Base-by-base conservation (phyloP, 1,140 invertebrate genomes). In the Zeugodacus cucurbitae region DNA sequence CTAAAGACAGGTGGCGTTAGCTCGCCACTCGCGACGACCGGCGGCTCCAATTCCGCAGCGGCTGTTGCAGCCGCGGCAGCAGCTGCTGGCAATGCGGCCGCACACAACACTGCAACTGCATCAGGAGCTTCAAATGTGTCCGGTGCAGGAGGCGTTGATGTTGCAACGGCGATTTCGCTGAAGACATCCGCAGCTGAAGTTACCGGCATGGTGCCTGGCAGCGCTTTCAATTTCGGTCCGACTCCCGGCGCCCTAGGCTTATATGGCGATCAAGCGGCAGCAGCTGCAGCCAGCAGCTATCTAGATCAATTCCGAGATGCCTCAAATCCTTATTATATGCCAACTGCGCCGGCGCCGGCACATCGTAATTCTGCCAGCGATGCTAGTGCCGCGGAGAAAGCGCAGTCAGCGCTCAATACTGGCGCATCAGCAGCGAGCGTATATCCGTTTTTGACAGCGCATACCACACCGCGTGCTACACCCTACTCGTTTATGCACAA, bases 141-240 rank as follows among this genome's bases (percentile, higher is more conserved):
- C 22, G 88, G 88, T 20, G 91, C 94, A 20, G 44, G 74, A 14
- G 74, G 74, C 41, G 74, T 82, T 29, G 74, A 82, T 29, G 74
- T 82, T 10, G 74, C 74, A 5, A 82, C 74, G 17, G 94, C 94
- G 14, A 94, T 95, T 41, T 94, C 94, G 10, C 90, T 95, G 22
- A 95, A 95, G 88, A 95, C 95, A 57, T 90, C 94, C 10, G 85
- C 87, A 6, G 70, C 86, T 41, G 87, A 67, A 1, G 91, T 95
- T 1, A 89, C 90, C 0, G 95, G 94, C 89, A 95, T 96, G 89
- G 95, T 96, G 85, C 95, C 96, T 1, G 95, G 95, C 32, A 96
- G 95, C 91, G 95, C 96, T 87, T 96, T 96, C 88, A 96, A 96
- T 90, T 96, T 96, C 91, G 95, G 95, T 37, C 94, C 95, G 10